Percentiles rank a stretch among this genome's conserved stretches.
These are phyloP conservation scores for Aradophagus sp. DNA, from an alignment of 1,140 invertebrate species.

Conservation along the genomic window DNA sequence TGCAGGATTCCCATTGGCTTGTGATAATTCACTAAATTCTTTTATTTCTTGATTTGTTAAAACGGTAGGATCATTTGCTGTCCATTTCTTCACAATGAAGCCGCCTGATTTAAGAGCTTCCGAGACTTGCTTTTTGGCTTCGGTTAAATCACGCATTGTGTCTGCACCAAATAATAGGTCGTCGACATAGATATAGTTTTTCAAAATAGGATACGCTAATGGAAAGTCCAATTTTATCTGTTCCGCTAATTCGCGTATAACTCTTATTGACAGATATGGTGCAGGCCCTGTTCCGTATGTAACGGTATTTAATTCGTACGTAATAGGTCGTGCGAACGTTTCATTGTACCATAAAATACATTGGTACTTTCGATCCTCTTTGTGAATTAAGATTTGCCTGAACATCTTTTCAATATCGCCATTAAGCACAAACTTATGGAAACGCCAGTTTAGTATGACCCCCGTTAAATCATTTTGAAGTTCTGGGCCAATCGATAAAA, in stretches of 20 bases:
- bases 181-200: constrained; percentile 1
- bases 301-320: background rate
- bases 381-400: no score
- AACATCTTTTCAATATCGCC: no score
- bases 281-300: background rate
- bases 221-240: background rate
- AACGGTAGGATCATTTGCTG: background rate
- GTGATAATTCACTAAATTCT: no score
- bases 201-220: background rate
- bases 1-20: no score
- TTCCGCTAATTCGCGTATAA: background rate
- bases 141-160: background rate
- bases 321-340: constrained; percentile 1
- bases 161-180: constrained; percentile 4
- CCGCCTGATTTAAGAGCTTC: no score
- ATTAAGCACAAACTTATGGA: no score
- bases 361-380: no score
- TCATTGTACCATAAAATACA: background rate
- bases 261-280: background rate
- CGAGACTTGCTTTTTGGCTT: no score
- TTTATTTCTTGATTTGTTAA: no score
- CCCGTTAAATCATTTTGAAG: constrained; percentile 2
- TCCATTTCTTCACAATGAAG: no score
- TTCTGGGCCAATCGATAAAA: constrained; percentile 1
- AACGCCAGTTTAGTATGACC: background rate